Evolutionary conservation across 2,888 invertebrate species (phyloP).

Genomic region (Nasonovia ribisnigri): DNA sequence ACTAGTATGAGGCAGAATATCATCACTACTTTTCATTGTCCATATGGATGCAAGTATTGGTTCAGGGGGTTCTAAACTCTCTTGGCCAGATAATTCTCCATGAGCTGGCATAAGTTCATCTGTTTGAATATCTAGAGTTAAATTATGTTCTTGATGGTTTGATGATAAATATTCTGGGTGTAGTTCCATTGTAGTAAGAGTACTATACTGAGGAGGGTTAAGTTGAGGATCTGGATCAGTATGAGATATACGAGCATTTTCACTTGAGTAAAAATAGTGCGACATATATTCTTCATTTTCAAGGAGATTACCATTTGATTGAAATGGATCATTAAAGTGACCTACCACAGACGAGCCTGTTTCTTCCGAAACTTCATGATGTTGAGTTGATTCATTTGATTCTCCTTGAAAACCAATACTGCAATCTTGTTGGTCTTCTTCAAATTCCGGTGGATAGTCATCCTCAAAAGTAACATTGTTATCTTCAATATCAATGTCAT

Average conservation of each 20-base stretch:
- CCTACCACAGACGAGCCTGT: constrained; percentile 21
- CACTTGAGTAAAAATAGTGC: constrained; percentile 54
- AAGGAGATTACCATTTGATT: constrained; percentile 29
- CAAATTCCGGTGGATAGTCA: constrained; percentile 23
- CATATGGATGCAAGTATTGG: constrained; percentile 56
- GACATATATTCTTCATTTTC: constrained; percentile 53
- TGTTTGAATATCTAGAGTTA: constrained; percentile 79
- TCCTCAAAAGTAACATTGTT: constrained; percentile 26
- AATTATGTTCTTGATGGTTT: constrained; percentile 55
- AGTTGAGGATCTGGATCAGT: constrained; percentile 62
- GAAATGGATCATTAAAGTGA: constrained; percentile 45
- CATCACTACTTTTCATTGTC: constrained; percentile 56
- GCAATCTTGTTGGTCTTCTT: background rate
- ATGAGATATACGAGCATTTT: constrained; percentile 64
- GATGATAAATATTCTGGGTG: constrained; percentile 57
- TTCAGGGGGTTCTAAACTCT: constrained; percentile 73
- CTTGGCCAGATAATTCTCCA: constrained; percentile 88
- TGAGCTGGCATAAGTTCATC: constrained; percentile 90
- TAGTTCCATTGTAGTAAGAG: constrained; percentile 56
- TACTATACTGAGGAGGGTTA: constrained; percentile 57
- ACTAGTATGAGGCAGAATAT: constrained; percentile 56
- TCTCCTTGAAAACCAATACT: constrained; percentile 23
- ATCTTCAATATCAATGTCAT: constrained; percentile 49
- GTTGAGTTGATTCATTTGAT: constrained; percentile 48
- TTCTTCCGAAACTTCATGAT: constrained; percentile 33